Conservation (phyloP, 2,113 vertebrate species). For the Indicator indicator region DNA sequence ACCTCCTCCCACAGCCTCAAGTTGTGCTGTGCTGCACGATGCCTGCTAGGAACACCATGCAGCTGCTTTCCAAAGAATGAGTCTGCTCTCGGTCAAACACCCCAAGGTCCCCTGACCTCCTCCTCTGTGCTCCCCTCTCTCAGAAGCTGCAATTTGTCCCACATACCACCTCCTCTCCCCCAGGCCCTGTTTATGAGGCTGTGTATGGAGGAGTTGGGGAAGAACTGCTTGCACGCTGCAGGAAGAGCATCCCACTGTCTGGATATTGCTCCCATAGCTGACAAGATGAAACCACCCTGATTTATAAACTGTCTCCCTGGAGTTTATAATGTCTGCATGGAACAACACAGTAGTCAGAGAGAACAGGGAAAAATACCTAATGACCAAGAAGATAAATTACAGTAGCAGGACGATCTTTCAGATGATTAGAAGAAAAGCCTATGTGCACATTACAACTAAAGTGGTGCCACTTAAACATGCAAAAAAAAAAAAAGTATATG, state of each 20-base stretch:
- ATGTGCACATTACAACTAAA: background rate
- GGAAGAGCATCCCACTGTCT: background rate
- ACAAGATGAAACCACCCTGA: background rate
- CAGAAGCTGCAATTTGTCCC: background rate
- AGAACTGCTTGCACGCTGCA: background rate
- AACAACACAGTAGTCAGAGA: background rate
- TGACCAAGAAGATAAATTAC: background rate
- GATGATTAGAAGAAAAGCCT: background rate
- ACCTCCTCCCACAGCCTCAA: background rate
- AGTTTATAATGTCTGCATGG: background rate
- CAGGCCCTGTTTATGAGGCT: background rate
- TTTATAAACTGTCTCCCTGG: background rate
- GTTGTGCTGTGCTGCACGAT: background rate
- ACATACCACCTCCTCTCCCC: background rate
- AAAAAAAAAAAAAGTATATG: background rate
- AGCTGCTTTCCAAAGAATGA: background rate
- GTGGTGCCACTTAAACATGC: background rate
- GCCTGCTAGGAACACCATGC: background rate
- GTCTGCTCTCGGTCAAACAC: background rate
- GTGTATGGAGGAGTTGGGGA: background rate
- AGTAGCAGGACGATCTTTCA: background rate
- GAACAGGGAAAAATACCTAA: background rate
- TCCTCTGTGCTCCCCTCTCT: background rate
- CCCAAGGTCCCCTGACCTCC: background rate
- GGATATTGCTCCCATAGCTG: background rate